Percentiles rank a stretch among this genome's conserved stretches.
Evolutionary conservation across 2,888 invertebrate genomes (phyloP).

Genomic region (Lithophane leautieri): DNA sequence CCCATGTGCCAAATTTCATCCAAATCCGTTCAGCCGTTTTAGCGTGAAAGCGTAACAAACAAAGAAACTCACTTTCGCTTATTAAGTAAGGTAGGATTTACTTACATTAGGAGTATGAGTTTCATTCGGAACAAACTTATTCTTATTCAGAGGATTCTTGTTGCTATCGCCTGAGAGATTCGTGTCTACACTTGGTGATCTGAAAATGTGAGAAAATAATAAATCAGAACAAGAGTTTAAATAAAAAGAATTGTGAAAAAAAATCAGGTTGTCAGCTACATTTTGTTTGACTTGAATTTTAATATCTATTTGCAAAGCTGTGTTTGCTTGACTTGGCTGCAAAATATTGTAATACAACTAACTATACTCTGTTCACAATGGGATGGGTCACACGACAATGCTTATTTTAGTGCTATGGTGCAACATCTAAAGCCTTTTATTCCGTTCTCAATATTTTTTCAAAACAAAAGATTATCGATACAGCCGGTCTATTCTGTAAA

Average conservation of each 20-base stretch:
- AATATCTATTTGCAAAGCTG: slow-evolving; percentile 35
- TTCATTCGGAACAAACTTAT: slow-evolving; percentile 90
- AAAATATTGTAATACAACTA: slow-evolving; percentile 4
- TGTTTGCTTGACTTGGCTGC: slow-evolving; percentile 15
- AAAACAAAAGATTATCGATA: not conserved
- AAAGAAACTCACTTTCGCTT: no score
- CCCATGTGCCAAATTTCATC: no score
- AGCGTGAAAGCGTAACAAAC: no score
- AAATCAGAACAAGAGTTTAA: not conserved
- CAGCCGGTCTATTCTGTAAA: no score
- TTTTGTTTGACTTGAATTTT: slow-evolving; percentile 31
- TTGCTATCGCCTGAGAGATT: slow-evolving; percentile 91
- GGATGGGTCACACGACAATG: not conserved
- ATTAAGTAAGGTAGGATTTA: slow-evolving; percentile 45
- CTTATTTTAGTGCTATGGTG: not conserved
- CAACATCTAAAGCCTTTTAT: not conserved
- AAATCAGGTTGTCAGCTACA: not conserved
- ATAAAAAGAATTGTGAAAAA: not conserved
- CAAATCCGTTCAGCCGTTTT: no score
- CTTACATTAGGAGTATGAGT: slow-evolving; percentile 92
- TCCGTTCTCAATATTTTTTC: not conserved
- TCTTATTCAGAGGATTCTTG: slow-evolving; percentile 89
- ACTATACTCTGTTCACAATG: not conserved
- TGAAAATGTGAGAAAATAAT: slow-evolving; percentile 71
- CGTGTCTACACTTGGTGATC: slow-evolving; percentile 93